Percentiles rank a stretch among this genome's conserved stretches.
These are phyloP conservation scores for Tuberolachnus salignus DNA, from an alignment of 2,888 invertebrate species.

Conservation along the genomic window DNA sequence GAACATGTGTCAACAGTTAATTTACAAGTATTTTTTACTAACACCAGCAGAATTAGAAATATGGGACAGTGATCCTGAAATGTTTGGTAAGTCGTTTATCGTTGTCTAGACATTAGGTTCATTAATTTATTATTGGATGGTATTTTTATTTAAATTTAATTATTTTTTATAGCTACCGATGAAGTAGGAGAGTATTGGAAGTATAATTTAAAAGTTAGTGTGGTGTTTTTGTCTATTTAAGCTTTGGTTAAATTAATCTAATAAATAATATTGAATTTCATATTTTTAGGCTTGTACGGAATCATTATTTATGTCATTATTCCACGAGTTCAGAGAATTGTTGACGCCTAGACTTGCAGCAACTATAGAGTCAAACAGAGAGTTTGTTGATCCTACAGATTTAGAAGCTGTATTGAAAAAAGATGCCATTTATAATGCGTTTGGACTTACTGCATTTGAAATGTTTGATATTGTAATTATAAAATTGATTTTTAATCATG, in stretches of 20 bases:
- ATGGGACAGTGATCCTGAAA: slow-evolving; percentile 89
- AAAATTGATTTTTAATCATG: background rate
- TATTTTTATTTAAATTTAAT: slow-evolving; percentile 11
- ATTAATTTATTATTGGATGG: background rate
- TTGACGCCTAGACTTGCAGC: slow-evolving; percentile 77
- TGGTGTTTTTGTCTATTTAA: slow-evolving; percentile 26
- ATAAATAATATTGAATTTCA: slow-evolving; percentile 23
- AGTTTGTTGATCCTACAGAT: slow-evolving; percentile 73
- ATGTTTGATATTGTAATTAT: slow-evolving; percentile 80
- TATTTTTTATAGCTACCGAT: slow-evolving; percentile 67
- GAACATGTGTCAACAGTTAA: slow-evolving; percentile 82
- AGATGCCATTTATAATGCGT: slow-evolving; percentile 93
- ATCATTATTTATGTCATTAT: slow-evolving; percentile 80
- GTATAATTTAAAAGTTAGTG: slow-evolving; percentile 80
- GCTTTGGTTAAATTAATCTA: background rate
- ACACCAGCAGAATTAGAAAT: slow-evolving; percentile 81
- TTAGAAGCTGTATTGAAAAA: slow-evolving; percentile 81
- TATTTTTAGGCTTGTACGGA: slow-evolving; percentile 81
- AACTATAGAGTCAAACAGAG: slow-evolving; percentile 73
- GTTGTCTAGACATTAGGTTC: slow-evolving; percentile 3
- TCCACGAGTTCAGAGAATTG: slow-evolving; percentile 77
- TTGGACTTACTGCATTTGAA: slow-evolving; percentile 86
- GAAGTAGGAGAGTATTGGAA: slow-evolving; percentile 92
- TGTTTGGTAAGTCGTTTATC: slow-evolving; percentile 48
- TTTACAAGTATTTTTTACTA: slow-evolving; percentile 86